Percentiles rank a stretch among this genome's conserved stretches.
Conservation (phyloP, 2,113 vertebrate species). For the Pithys albifrons region DNA sequence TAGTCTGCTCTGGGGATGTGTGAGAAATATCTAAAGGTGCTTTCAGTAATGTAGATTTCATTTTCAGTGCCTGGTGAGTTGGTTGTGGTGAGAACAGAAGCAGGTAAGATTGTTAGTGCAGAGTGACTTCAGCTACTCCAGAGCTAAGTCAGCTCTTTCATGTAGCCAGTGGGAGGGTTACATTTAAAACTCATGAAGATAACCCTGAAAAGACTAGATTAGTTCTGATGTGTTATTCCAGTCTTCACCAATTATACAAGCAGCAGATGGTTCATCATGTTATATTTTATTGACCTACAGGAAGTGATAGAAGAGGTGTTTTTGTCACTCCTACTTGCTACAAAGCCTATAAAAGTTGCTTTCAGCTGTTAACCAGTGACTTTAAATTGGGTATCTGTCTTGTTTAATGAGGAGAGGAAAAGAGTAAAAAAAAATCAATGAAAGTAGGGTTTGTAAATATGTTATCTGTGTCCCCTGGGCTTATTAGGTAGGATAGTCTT, state of each 20-base stretch:
- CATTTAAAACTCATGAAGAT: slow-evolving; percentile 10
- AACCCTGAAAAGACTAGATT: slow-evolving; percentile 23
- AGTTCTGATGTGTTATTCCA: slow-evolving; percentile 50
- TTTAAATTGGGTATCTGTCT: slow-evolving; percentile 42
- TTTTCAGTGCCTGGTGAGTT: not conserved
- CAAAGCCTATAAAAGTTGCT: slow-evolving; percentile 33
- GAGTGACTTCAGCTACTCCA: not conserved
- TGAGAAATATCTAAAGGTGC: not conserved
- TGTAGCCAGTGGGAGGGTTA: slow-evolving; percentile 8
- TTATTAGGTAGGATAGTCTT: slow-evolving; percentile 26
- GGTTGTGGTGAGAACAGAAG: not conserved
- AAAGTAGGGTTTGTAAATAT: slow-evolving; percentile 18
- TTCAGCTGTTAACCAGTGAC: slow-evolving; percentile 21
- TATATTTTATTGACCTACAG: slow-evolving; percentile 56
- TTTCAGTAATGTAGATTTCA: not conserved
- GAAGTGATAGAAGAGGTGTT: slow-evolving; percentile 46
- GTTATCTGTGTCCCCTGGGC: slow-evolving; percentile 10
- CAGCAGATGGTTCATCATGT: slow-evolving; percentile 53
- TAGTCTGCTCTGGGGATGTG: not conserved
- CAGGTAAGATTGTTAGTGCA: not conserved
- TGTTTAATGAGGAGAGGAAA: slow-evolving; percentile 43
- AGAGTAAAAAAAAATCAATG: not conserved
- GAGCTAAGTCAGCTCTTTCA: not conserved
- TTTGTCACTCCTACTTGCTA: slow-evolving; percentile 54
- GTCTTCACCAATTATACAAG: slow-evolving; percentile 25